Conservation (phyloP, 2,888 invertebrate genomes). For the Resseliella maxima region DNA sequence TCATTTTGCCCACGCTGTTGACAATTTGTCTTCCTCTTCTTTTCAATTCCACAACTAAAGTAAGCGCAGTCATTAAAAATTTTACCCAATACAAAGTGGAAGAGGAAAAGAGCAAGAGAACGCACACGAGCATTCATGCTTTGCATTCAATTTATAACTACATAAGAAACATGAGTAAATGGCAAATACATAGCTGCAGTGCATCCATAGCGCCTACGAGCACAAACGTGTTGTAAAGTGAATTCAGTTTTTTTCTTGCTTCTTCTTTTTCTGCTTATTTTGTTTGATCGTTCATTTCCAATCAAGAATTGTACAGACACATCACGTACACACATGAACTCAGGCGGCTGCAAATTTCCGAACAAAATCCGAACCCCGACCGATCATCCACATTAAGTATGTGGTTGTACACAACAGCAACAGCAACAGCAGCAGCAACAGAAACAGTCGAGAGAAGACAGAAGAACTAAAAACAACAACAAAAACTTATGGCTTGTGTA, state of each 20-base stretch:
- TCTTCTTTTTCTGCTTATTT: too few species aligned
- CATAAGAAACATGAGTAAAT: background rate
- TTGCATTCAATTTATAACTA: background rate
- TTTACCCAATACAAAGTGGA: background rate
- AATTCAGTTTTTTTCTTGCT: background rate
- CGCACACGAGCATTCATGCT: constrained; percentile 7
- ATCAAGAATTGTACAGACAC: background rate
- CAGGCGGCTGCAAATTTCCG: constrained; percentile 21
- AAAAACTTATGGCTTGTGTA: background rate
- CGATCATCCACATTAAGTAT: background rate
- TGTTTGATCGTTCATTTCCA: constrained; percentile 27
- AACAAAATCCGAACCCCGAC: background rate
- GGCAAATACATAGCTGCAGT: constrained; percentile 14
- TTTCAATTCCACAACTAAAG: background rate
- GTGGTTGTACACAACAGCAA: background rate
- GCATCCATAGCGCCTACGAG: constrained; percentile 40
- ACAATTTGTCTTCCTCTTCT: constrained; percentile 8
- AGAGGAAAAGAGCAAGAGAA: background rate
- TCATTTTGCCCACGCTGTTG: constrained; percentile 21
- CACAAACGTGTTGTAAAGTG: constrained; percentile 36
- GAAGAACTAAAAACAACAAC: background rate
- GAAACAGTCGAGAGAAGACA: background rate
- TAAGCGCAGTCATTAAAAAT: background rate
- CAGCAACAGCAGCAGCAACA: too few species aligned
- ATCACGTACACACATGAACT: background rate